Percentiles rank a stretch among this genome's conserved stretches.
Conservation (phyloP, 2,888 invertebrate genomes). For the Terebella lapidaria region DNA sequence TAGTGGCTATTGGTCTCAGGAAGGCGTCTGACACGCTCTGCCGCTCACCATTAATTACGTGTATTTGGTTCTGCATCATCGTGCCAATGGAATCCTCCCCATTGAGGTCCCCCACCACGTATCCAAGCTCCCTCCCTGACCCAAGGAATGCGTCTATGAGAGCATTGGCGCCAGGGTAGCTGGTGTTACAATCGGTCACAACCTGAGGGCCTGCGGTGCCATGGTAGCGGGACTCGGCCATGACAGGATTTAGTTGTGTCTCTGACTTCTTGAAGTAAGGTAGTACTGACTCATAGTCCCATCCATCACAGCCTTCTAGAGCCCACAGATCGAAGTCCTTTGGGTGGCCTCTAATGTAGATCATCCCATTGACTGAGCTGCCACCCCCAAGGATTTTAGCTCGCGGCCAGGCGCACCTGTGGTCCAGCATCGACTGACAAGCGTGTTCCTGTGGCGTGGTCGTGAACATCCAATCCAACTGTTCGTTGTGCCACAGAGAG, state of each 20-base stretch:
- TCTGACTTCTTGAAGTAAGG: constrained; percentile 57
- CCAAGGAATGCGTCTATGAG: constrained; percentile 42
- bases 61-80: neutral
- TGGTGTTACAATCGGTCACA: constrained; percentile 26
- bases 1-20: neutral
- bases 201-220: constrained; percentile 35
- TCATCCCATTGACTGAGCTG: constrained; percentile 28
- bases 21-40: neutral
- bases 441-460: neutral
- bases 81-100: constrained; percentile 46
- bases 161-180: constrained; percentile 27
- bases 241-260: constrained; percentile 35
- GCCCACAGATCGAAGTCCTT: constrained; percentile 83
- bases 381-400: constrained; percentile 28
- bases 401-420: neutral
- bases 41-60: neutral
- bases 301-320: constrained; percentile 76
- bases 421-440: neutral
- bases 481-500: neutral
- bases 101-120: constrained; percentile 56
- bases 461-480: neutral
- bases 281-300: constrained; percentile 78
- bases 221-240: constrained; percentile 29
- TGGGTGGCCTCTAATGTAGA: constrained; percentile 27
- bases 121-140: constrained; percentile 62